phyloP scores from a whole-genome alignment of 2,113 vertebrate genomes.

The Zosterops pallidus region DNA sequence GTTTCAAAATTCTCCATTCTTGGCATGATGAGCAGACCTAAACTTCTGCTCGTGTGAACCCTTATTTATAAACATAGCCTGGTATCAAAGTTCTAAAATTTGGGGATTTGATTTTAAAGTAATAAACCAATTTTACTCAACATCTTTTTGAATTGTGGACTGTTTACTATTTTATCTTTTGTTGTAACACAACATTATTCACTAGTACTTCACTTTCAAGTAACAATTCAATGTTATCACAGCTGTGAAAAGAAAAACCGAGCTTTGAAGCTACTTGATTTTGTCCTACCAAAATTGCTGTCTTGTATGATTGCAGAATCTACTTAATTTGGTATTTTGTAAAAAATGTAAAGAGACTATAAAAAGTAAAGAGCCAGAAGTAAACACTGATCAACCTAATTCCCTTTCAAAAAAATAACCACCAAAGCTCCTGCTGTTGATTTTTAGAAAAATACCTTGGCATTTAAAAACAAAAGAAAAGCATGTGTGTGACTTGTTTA shows the following conservation, averaged over 20 bases:
- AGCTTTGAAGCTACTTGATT: conserved; percentile 21
- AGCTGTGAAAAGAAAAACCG: background rate
- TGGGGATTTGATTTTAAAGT: background rate
- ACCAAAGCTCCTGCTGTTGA: background rate
- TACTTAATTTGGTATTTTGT: background rate
- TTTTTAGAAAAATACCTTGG: background rate
- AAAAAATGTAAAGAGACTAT: background rate
- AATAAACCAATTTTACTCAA: background rate
- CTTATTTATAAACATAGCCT: background rate
- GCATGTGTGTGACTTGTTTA: background rate
- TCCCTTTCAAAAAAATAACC: background rate
- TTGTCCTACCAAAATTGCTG: background rate
- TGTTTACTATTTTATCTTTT: background rate
- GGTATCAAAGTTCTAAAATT: background rate
- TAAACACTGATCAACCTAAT: conserved; percentile 27
- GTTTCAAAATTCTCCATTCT: background rate
- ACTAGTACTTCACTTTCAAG: background rate
- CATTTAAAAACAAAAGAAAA: background rate
- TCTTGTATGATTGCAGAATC: background rate
- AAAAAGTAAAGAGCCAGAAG: background rate
- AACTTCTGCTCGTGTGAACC: background rate
- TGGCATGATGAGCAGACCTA: background rate
- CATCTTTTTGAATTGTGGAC: background rate
- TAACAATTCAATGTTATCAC: background rate
- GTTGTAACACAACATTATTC: background rate